Conservation (phyloP, 1,140 invertebrate species). For the Ostrea denselamellosa region DNA sequence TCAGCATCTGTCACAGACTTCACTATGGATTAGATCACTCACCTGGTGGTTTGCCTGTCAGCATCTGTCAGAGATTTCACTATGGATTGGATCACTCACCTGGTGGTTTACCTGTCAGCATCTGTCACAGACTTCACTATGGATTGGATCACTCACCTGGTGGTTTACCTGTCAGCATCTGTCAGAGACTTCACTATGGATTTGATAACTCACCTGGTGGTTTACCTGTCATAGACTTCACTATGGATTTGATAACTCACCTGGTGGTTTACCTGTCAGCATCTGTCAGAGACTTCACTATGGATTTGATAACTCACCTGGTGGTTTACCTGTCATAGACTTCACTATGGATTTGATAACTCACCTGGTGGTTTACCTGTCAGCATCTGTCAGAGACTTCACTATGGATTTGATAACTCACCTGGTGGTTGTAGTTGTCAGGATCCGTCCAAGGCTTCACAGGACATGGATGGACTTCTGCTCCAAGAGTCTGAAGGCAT, state of each 20-base stretch:
- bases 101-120: not conserved
- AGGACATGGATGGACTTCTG: constrained; percentile 74
- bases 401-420: constrained; percentile 35
- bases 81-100: not conserved
- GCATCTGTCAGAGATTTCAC: constrained; percentile 73
- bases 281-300: constrained; percentile 71
- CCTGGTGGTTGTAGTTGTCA: constrained; percentile 71
- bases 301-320: not conserved
- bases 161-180: not conserved
- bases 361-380: not conserved
- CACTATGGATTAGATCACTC: constrained; percentile 52
- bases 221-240: not conserved
- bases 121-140: not conserved
- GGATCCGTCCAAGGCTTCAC: constrained; percentile 76
- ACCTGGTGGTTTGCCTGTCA: constrained; percentile 71
- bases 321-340: not conserved
- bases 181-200: not conserved
- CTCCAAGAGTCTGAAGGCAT: constrained; percentile 74
- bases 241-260: constrained; percentile 45
- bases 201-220: not conserved
- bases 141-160: not conserved
- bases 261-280: constrained; percentile 71
- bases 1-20: constrained; percentile 75
- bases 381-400: not conserved
- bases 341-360: not conserved